Percentiles rank a stretch among this genome's conserved stretches.
These are phyloP conservation scores for Macrotus californicus DNA, from an alignment of 2,113 vertebrate genomes.

Conservation along the genomic window DNA sequence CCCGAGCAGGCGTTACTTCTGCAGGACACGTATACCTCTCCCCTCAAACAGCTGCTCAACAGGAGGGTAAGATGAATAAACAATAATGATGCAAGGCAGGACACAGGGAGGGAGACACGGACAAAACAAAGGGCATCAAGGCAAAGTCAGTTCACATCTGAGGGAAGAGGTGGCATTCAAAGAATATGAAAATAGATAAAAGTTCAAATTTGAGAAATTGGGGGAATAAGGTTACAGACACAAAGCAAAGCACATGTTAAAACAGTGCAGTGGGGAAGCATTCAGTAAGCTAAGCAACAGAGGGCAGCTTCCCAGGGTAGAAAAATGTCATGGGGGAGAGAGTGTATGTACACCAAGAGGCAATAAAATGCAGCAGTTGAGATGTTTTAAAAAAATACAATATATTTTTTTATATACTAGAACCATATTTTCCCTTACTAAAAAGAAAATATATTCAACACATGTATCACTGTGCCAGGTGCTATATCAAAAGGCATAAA, in stretches of 20 bases:
- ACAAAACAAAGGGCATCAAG: not conserved
- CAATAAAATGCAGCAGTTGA: not conserved
- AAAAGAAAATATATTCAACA: constrained; percentile 37
- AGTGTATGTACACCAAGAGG: not conserved
- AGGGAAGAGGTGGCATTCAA: not conserved
- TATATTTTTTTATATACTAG: not conserved
- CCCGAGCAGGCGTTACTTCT: no score
- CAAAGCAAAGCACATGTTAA: not conserved
- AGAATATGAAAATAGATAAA: not conserved
- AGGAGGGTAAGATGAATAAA: not conserved
- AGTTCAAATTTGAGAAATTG: not conserved
- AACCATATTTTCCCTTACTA: not conserved
- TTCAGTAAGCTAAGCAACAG: not conserved
- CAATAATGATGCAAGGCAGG: not conserved
- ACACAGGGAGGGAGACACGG: not conserved
- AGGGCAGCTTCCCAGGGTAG: not conserved
- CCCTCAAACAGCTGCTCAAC: not conserved
- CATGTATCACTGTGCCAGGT: not conserved
- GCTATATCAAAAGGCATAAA: constrained; percentile 5
- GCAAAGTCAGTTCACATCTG: not conserved
- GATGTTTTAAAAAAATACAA: not conserved
- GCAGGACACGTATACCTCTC: not conserved
- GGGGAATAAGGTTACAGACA: not conserved
- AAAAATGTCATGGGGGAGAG: not conserved
- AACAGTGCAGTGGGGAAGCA: not conserved